phyloP scores from a whole-genome alignment of 2,113 vertebrate genomes.

The Oceanodroma tethys region DNA sequence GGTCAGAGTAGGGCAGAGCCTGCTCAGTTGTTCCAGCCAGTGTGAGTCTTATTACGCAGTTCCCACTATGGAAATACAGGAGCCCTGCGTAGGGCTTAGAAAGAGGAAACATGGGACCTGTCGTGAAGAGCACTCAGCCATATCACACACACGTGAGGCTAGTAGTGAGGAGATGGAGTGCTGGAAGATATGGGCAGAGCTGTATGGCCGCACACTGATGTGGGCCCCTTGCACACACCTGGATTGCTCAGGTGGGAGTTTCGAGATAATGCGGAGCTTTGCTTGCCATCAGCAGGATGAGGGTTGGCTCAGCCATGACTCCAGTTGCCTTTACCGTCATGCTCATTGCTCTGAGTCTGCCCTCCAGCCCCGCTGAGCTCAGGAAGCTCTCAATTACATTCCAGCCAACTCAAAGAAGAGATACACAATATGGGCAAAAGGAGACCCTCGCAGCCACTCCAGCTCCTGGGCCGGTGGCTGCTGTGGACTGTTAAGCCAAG shows the following conservation, averaged over 20 bases:
- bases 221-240: background rate
- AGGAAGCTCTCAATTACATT: background rate
- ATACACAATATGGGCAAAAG: background rate
- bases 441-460: background rate
- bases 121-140: background rate
- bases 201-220: background rate
- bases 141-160: background rate
- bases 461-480: background rate
- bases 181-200: background rate
- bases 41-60: background rate
- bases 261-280: background rate
- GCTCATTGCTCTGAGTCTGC: background rate
- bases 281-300: background rate
- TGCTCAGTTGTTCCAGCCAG: background rate
- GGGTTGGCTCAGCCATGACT: background rate
- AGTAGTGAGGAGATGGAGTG: background rate
- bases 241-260: background rate
- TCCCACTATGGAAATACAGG: background rate
- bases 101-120: background rate
- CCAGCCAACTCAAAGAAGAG: background rate
- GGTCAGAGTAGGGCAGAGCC: background rate
- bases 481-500: too few relatives aligned
- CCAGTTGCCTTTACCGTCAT: background rate
- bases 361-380: background rate
- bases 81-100: background rate